phyloP scores from a whole-genome alignment of 2,888 invertebrate genomes.

The Tetheella fluctuosa region DNA sequence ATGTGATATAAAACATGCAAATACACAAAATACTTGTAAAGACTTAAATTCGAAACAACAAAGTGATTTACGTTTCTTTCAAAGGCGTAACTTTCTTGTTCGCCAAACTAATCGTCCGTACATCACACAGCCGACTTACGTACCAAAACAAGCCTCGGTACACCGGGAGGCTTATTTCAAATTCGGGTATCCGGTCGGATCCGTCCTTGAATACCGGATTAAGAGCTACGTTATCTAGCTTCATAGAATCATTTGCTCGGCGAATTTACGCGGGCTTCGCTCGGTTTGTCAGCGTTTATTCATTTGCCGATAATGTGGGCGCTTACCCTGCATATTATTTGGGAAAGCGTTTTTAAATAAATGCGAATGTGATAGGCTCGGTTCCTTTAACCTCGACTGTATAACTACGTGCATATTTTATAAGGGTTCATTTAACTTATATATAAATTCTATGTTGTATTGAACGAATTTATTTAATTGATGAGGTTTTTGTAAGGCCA shows the following conservation, averaged over 20 bases:
- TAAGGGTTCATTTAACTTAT: background rate
- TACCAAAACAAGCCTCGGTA: slow-evolving; percentile 14
- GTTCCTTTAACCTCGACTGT: background rate
- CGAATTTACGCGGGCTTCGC: slow-evolving; percentile 34
- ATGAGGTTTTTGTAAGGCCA: too few species aligned
- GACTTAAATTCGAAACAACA: background rate
- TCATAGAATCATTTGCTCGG: slow-evolving; percentile 40
- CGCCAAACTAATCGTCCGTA: slow-evolving; percentile 15
- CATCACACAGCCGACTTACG: slow-evolving; percentile 18
- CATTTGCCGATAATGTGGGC: slow-evolving; percentile 35
- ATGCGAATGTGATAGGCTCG: slow-evolving; percentile 11
- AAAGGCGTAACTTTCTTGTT: slow-evolving; percentile 3
- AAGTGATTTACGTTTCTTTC: slow-evolving; percentile 10
- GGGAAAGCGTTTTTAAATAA: slow-evolving; percentile 13
- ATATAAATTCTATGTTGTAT: background rate
- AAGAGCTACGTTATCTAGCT: slow-evolving; percentile 45
- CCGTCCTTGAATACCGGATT: slow-evolving; percentile 39
- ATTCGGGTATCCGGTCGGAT: slow-evolving; percentile 40
- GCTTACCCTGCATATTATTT: slow-evolving; percentile 15
- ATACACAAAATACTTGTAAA: background rate
- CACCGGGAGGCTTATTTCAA: slow-evolving; percentile 37
- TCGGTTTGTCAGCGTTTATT: slow-evolving; percentile 52
- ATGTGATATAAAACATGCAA: background rate
- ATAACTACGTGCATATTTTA: slow-evolving; percentile 5
- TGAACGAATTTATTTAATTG: too few species aligned